Percentiles rank a stretch among this genome's conserved stretches.
phyloP scores from a whole-genome alignment of 2,888 invertebrate genomes.

The Orthosia gothica region DNA sequence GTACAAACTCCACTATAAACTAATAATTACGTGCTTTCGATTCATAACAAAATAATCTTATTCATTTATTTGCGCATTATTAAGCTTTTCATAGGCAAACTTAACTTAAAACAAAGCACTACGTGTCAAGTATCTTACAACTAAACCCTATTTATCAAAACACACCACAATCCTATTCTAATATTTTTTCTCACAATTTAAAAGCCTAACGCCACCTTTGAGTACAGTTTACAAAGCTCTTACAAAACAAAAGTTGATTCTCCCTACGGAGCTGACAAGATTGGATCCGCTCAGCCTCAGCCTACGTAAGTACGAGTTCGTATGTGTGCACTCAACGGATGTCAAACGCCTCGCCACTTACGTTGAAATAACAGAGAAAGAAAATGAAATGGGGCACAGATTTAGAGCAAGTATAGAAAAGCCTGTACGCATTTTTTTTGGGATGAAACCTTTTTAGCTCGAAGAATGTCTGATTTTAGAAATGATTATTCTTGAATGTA shows the following conservation, averaged over 20 bases:
- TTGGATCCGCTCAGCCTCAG: slow-evolving; percentile 48
- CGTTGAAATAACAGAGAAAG: slow-evolving; percentile 54
- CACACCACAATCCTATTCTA: background rate
- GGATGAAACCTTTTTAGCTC: slow-evolving; percentile 11
- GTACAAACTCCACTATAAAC: too few relatives aligned
- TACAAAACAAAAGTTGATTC: slow-evolving; percentile 63
- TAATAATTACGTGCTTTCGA: too few relatives aligned
- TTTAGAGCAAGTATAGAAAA: slow-evolving; percentile 34
- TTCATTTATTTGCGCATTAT: background rate
- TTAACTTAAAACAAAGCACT: background rate
- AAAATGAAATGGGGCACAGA: slow-evolving; percentile 52
- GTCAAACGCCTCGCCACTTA: slow-evolving; percentile 60
- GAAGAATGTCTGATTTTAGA: slow-evolving; percentile 1
- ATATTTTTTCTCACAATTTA: slow-evolving; percentile 30
- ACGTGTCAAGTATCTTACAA: background rate
- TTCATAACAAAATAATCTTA: too few relatives aligned
- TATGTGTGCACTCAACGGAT: slow-evolving; percentile 53
- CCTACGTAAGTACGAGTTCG: slow-evolving; percentile 41
- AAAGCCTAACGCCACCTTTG: slow-evolving; percentile 41
- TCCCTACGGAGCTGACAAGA: slow-evolving; percentile 57
- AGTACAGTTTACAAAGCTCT: slow-evolving; percentile 60
- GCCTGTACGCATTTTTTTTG: slow-evolving; percentile 6
- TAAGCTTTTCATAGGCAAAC: background rate
- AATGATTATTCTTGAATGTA: background rate
- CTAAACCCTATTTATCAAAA: too few relatives aligned